A percentile compares a stretch with the other conserved stretches of the same genome.
Conservation (phyloP, 2,888 invertebrate species). For the Hydrotaea diabolus region DNA sequence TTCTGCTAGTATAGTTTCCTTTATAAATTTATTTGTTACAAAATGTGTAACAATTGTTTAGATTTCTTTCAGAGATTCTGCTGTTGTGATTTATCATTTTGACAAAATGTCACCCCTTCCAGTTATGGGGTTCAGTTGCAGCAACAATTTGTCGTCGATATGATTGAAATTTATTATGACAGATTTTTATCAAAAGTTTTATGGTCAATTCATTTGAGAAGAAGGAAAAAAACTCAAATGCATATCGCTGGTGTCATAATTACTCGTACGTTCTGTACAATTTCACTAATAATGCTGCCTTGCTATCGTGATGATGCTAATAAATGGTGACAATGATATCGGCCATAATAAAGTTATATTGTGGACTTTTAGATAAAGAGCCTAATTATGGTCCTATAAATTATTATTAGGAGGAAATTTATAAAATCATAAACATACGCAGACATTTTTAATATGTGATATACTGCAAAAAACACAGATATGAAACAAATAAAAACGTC, state of each 20-base stretch:
- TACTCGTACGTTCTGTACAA: neutral
- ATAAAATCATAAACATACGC: neutral
- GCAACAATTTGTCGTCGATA: constrained; percentile 55
- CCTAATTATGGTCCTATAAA: constrained; percentile 50
- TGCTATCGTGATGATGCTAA: constrained; percentile 36
- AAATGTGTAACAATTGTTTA: constrained; percentile 39
- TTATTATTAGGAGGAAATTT: constrained; percentile 32
- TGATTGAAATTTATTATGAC: constrained; percentile 66
- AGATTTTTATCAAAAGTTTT: constrained; percentile 56
- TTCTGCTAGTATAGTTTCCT: neutral
- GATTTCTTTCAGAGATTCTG: neutral
- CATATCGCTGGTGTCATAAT: neutral
- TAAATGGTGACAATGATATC: constrained; percentile 13
- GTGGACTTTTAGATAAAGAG: constrained; percentile 49
- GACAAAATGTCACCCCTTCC: neutral
- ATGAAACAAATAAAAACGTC: neutral
- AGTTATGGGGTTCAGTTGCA: neutral
- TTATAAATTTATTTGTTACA: neutral
- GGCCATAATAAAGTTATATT: constrained; percentile 54
- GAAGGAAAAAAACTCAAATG: neutral
- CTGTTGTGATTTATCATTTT: constrained; percentile 7
- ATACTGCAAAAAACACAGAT: neutral
- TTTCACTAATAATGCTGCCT: neutral
- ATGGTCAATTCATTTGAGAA: constrained; percentile 4
- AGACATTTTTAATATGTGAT: neutral